Conservation (phyloP, 1,140 invertebrate genomes). For the Papilio machaon region DNA sequence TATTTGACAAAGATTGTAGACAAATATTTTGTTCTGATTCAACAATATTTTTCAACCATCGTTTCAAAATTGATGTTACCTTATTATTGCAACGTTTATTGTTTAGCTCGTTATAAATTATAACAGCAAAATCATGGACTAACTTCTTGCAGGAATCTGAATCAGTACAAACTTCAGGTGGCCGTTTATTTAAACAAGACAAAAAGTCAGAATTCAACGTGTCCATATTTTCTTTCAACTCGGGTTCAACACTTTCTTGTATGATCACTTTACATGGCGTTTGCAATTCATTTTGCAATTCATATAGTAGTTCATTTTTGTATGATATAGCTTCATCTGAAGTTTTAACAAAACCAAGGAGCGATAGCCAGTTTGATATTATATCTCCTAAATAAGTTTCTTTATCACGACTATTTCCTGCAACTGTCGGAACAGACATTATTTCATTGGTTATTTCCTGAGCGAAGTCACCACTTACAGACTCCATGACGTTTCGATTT, state of each 20-base stretch:
- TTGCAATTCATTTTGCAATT: neutral
- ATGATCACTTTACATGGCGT: neutral
- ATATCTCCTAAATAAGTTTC: neutral
- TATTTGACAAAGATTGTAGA: neutral
- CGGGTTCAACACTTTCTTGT: neutral
- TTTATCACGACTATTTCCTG: neutral
- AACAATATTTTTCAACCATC: constrained; percentile 9
- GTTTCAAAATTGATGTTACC: neutral
- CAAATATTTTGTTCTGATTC: neutral
- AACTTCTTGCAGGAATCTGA: neutral
- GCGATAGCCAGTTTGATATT: constrained; percentile 1
- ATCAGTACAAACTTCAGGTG: neutral
- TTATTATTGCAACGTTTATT: constrained; percentile 3
- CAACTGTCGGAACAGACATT: neutral
- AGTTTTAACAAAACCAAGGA: constrained; percentile 15
- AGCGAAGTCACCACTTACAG: neutral
- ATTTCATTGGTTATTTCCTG: neutral
- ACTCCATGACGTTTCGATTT: neutral
- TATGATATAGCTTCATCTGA: neutral
- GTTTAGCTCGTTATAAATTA: neutral
- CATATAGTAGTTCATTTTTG: constrained; percentile 5
- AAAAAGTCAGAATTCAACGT: neutral
- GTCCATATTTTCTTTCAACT: neutral
- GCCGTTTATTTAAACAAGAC: neutral
- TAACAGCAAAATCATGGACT: neutral